Base-by-base conservation (phyloP, 2,797 vertebrate genomes). In the Austrolebias charrua region DNA sequence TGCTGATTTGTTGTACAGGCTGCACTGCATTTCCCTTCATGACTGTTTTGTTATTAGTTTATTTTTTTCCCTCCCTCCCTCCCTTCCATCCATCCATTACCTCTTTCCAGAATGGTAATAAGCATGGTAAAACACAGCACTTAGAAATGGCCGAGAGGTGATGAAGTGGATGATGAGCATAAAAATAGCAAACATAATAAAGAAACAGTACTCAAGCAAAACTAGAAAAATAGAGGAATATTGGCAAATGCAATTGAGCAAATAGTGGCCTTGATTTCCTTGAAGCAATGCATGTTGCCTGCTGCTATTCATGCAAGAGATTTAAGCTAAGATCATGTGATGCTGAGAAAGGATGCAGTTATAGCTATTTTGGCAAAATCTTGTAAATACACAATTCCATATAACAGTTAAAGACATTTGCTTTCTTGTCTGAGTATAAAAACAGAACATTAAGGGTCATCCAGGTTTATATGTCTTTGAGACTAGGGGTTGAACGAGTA, bases 1-100 rank as follows among this genome's bases (percentile, higher is more conserved):
- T 79, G 75, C 84, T 79, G 83, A 92, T 92, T 90, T 92, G 88
- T 89, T 87, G 84, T 84, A 84, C 74, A 78, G 89, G 78, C 82
- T 82, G 66, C 60, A 47, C 57, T 82, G 72, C 73, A 69, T 82
- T 58, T 79, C 58, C 65, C 66, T 82, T 62, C 52, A 60, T 71
- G 52, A 16, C 70, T 68, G 62, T 53, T 69, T 71, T 65, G 62
- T 69, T 45, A 8, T 35, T 35, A 8, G 5, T 33, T 33, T 24
- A 3, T 33, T 33, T 33, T 15, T 3, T 38, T 44, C 29, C n/a
- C n/a, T 49, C 6, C 16, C 11, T 6, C 3, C 38, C 20, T n/a
- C 18, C 24, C 7, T 40, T 65, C 31, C 42, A 31, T 56, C 44
- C 31, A 68, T 48, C 43, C 50, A 75, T 75, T 75, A 66, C 62